Base-by-base conservation (phyloP, 2,888 invertebrate genomes). In the Mesochorus sp. region DNA sequence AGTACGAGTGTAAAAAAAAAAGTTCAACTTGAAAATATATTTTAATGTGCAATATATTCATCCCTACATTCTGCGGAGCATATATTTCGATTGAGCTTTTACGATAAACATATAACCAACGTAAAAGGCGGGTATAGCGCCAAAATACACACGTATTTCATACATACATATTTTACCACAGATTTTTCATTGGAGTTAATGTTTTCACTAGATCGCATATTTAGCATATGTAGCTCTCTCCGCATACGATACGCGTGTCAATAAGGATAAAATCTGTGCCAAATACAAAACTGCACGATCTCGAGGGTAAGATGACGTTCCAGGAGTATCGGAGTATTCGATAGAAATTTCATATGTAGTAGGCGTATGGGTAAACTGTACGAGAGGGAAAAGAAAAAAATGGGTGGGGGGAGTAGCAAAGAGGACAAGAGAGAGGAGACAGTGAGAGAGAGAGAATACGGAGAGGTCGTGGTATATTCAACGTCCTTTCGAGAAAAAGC, bases 401-500 rank as follows among this genome's bases (percentile, higher is more conserved):
- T 14, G 14, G 17, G 44, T 6, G 12, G n/a, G 14, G 3, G 6
- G 3, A 44, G 6, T 1, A n/a, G 1, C n/a, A n/a, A 21, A 19
- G 34, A 57, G 21, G 12, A 3, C 0, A 42, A n/a, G 14, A 26
- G 37, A 39, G 26, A 62, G 34, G 39, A 39, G 62, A 75, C 34
- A 24, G 26, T n/a, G 12, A 62, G 26, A 37, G 26, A 31, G 31
- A 12, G 21, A 26, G 8, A 6, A 47, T 47, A 14, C 64, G 47
- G 31, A 21, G 49, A 64, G 70, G 39, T 49, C 55, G 64, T 19
- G 19, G 14, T 64, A 59, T 70, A 59, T 49, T 64, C 39, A 64
- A 28, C 51, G 3, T 37, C 39, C 57, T 59, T 66, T 66, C 72
- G 66, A 31, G 71, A 59, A 72, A n/a, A 76, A 47, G 53, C 72